Evolutionary conservation across 2,113 vertebrate genomes (phyloP).

Genomic region (Tautogolabrus adspersus): DNA sequence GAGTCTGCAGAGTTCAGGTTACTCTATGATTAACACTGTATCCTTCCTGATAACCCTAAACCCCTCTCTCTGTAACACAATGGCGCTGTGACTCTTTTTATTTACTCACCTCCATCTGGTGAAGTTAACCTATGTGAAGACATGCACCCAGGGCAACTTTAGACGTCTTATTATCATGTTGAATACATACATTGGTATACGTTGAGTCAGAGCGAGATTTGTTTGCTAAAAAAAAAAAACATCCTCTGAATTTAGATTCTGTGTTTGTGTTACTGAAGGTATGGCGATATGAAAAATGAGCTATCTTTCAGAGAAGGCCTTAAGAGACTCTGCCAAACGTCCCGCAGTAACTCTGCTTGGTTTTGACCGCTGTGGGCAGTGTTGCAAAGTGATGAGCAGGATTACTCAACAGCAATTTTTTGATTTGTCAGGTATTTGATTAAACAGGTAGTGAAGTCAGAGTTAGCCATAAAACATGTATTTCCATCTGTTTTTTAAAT

Average conservation of each 20-base stretch:
- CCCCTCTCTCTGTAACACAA: constrained; percentile 44
- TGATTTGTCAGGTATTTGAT: too few relatives aligned
- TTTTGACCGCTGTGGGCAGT: background rate
- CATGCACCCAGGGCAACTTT: constrained; percentile 4
- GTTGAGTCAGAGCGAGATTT: background rate
- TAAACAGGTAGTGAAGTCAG: too few relatives aligned
- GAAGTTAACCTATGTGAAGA: constrained; percentile 54
- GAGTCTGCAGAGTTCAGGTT: constrained; percentile 76
- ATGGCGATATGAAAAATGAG: too few relatives aligned
- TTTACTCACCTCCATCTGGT: constrained; percentile 55
- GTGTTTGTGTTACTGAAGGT: background rate
- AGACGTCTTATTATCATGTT: constrained; percentile 1
- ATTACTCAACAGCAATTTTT: too few relatives aligned
- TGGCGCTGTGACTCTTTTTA: constrained; percentile 34
- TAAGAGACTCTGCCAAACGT: background rate
- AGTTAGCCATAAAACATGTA: too few relatives aligned
- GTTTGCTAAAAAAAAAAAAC: background rate
- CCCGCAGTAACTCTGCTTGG: background rate
- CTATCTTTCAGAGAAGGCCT: too few relatives aligned
- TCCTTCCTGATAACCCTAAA: constrained; percentile 76
- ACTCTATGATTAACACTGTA: constrained; percentile 75
- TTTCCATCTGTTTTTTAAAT: too few relatives aligned
- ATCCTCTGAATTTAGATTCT: background rate
- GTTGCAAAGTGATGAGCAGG: background rate
- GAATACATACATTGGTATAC: constrained; percentile 2